phyloP scores from a whole-genome alignment of 2,797 vertebrate genomes.

The Enteromius mattozi region DNA sequence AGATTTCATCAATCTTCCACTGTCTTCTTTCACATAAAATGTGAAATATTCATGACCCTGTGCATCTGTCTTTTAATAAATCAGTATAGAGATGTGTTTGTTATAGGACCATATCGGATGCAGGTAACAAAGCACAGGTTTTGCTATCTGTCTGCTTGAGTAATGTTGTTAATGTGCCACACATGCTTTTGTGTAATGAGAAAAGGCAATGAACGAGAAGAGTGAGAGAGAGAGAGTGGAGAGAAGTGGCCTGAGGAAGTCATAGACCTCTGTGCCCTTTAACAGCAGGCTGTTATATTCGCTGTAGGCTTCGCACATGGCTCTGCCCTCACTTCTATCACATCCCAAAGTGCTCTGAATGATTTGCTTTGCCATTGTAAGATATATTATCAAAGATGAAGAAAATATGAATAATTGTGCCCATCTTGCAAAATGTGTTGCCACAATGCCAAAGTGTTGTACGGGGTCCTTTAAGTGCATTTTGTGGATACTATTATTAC shows the following conservation, averaged over 20 bases:
- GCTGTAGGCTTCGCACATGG: conserved; percentile 23
- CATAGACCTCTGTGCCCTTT: conserved; percentile 46
- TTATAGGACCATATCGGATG: conserved; percentile 28
- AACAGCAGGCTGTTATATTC: conserved; percentile 45
- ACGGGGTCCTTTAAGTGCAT: neutral
- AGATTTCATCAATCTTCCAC: neutral
- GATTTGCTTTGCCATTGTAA: neutral
- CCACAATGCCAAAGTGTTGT: neutral
- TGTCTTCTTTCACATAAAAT: conserved; percentile 1
- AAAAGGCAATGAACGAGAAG: neutral
- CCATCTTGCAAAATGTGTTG: neutral
- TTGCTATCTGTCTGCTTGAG: conserved; percentile 13
- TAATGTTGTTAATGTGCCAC: conserved; percentile 28
- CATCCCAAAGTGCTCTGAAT: conserved; percentile 1
- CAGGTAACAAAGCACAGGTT: conserved; percentile 20
- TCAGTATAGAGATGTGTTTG: conserved; percentile 18
- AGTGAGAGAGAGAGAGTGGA: neutral
- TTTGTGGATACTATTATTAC: neutral
- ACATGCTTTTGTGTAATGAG: conserved; percentile 21
- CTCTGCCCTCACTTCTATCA: conserved; percentile 30
- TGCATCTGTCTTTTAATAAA: conserved; percentile 19
- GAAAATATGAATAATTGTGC: neutral
- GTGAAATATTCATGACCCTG: conserved; percentile 28
- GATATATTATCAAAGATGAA: neutral
- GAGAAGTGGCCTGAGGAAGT: conserved; percentile 5